Conservation (phyloP, 2,113 vertebrate genomes). For the Ellobius talpinus region DNA sequence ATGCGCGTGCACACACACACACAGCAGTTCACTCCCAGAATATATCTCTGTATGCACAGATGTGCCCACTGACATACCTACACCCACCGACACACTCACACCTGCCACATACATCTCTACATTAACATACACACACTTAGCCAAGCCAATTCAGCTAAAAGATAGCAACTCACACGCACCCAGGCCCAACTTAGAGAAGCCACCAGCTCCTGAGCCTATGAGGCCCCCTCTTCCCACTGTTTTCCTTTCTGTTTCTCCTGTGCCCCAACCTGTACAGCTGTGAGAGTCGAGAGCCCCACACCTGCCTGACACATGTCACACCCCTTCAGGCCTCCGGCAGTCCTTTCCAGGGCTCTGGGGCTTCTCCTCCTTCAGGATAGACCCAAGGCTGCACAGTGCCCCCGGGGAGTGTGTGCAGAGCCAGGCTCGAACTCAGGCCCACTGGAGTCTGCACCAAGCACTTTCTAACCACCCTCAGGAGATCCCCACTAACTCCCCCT, state of each 20-base stretch:
- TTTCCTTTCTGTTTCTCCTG: not conserved
- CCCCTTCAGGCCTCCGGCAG: not conserved
- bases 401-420: not conserved
- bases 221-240: rapidly evolving
- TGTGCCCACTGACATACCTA: not conserved
- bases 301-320: not conserved
- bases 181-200: not conserved
- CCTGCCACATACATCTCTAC: not conserved
- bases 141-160: not conserved
- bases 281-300: not conserved
- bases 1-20: not conserved
- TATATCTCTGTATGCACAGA: not conserved
- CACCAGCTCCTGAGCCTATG: no score
- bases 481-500: not conserved
- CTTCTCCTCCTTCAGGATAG: not conserved
- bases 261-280: not conserved
- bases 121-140: not conserved
- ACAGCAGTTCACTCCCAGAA: not conserved
- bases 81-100: not conserved
- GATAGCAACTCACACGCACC: no score
- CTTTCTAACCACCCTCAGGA: not conserved
- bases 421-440: not conserved
- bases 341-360: not conserved
- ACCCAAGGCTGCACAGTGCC: no score
- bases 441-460: not conserved